Percentiles rank a stretch among this genome's conserved stretches.
These are phyloP conservation scores for Drosophila elegans DNA, from an alignment of 1,140 invertebrate genomes.

Conservation along the genomic window DNA sequence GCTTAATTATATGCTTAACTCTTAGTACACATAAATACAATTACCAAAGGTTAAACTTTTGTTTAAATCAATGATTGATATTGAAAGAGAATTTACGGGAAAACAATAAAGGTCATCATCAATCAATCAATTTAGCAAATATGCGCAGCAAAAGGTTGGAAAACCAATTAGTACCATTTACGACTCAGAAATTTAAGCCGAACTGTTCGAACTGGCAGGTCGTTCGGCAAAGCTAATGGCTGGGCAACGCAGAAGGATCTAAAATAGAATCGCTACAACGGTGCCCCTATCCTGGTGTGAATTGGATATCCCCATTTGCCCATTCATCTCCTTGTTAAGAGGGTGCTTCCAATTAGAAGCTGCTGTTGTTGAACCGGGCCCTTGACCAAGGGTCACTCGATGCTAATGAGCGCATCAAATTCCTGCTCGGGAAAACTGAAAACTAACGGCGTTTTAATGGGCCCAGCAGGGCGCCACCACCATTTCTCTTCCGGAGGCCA, in stretches of 20 bases:
- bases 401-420: conserved; percentile 68
- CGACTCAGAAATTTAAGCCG: conserved; percentile 1
- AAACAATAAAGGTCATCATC: conserved; percentile 6
- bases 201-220: background rate
- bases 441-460: conserved; percentile 71
- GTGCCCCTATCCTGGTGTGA: conserved; percentile 1
- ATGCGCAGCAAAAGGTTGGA: background rate
- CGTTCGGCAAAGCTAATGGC: background rate
- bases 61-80: background rate
- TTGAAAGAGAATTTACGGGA: background rate
- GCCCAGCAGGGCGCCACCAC: conserved; percentile 17
- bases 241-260: background rate
- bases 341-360: conserved; percentile 39
- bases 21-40: conserved; percentile 13
- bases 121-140: conserved; percentile 2
- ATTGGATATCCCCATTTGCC: background rate
- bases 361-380: background rate
- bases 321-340: conserved; percentile 2
- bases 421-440: conserved; percentile 59
- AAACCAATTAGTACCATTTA: conserved; percentile 19
- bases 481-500: conserved; percentile 3
- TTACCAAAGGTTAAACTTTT: conserved; percentile 6
- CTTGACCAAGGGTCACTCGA: conserved; percentile 42
- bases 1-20: conserved; percentile 1
- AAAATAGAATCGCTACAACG: conserved; percentile 1